Percentiles rank a stretch among this genome's conserved stretches.
Conservation (phyloP, 1,140 invertebrate species). For the Drosophila jambulina region DNA sequence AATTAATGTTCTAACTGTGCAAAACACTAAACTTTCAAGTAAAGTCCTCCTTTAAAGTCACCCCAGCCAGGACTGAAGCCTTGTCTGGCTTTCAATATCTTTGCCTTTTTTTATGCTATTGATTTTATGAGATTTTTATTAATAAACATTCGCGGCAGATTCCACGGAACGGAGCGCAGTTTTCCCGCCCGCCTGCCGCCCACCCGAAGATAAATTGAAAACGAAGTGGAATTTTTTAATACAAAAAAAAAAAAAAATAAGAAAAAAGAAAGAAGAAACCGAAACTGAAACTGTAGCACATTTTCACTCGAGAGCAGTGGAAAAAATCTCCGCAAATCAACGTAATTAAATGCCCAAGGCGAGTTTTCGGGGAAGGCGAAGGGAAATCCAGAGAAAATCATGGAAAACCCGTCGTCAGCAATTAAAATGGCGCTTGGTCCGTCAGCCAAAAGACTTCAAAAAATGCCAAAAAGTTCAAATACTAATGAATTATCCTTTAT, state of each 20-base stretch:
- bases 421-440: conserved; percentile 75
- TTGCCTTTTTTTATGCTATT: conserved; percentile 40
- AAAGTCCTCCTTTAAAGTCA: conserved; percentile 18
- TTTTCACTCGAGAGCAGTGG: conserved; percentile 18
- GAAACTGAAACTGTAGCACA: conserved; percentile 18
- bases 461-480: conserved; percentile 84
- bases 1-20: background rate
- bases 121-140: conserved; percentile 80
- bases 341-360: conserved; percentile 67
- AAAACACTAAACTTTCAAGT: background rate
- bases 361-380: background rate
- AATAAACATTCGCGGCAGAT: conserved; percentile 80
- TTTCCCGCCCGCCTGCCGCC: background rate
- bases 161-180: conserved; percentile 11
- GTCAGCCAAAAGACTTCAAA: conserved; percentile 79
- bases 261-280: background rate
- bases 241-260: conserved; percentile 33
- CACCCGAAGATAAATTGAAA: conserved; percentile 44
- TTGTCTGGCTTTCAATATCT: conserved; percentile 14
- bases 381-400: background rate
- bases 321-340: conserved; percentile 54
- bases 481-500: conserved; percentile 85
- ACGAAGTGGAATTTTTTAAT: conserved; percentile 73
- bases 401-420: conserved; percentile 36
- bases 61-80: too few relatives aligned